phyloP scores from a whole-genome alignment of 2,113 vertebrate species.

The Urocitellus parryii region DNA sequence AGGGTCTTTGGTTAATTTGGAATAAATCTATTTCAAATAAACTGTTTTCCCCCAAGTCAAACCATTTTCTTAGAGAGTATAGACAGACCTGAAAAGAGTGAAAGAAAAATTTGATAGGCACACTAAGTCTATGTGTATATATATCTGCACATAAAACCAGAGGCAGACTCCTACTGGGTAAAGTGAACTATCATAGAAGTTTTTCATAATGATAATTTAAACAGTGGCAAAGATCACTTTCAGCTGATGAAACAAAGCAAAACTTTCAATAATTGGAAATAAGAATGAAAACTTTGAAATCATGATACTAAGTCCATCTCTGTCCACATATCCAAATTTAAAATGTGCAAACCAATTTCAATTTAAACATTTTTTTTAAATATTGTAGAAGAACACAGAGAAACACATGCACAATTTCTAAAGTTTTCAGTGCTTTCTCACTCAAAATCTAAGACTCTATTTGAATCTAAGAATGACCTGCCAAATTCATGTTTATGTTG shows the following conservation, averaged over 20 bases:
- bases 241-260: not conserved
- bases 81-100: not conserved
- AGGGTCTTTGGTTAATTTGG: not conserved
- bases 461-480: conserved; percentile 1
- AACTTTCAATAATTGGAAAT: not conserved
- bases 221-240: not conserved
- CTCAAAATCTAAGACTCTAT: conserved; percentile 33
- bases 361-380: not conserved
- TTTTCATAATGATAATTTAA: not conserved
- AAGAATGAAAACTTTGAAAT: not conserved
- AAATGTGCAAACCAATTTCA: not conserved
- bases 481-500: not conserved
- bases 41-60: not conserved
- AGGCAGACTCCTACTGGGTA: not conserved
- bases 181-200: not conserved
- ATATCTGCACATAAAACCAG: not conserved
- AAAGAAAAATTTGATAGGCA: not conserved
- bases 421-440: not conserved
- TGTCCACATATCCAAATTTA: not conserved
- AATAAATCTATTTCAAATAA: not conserved
- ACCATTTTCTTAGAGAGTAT: not conserved
- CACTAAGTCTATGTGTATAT: not conserved
- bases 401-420: not conserved
- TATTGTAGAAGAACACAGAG: not conserved
- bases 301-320: not conserved